Conservation (phyloP, 2,888 invertebrate genomes). For the Acronicta aceris region DNA sequence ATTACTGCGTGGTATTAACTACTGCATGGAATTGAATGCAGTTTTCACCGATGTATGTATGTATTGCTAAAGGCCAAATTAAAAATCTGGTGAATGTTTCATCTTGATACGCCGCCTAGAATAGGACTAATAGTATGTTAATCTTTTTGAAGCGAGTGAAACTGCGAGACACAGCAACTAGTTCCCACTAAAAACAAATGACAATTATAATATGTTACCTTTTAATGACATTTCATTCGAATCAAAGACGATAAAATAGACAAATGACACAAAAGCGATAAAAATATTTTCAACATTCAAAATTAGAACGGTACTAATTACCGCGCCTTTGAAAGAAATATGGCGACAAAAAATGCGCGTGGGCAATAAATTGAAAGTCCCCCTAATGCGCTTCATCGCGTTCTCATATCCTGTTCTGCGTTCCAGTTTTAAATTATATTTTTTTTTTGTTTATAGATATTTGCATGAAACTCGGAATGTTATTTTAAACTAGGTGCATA, state of each 20-base stretch:
- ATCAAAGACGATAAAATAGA: constrained; percentile 14
- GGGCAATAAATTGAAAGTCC: constrained; percentile 46
- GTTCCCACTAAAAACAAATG: constrained; percentile 3
- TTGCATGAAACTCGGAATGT: too few species aligned
- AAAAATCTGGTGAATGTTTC: too few species aligned
- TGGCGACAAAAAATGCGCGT: constrained; percentile 48
- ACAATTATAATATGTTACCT: constrained; percentile 1
- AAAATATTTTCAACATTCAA: constrained; percentile 49
- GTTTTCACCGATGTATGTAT: too few species aligned
- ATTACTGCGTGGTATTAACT: too few species aligned
- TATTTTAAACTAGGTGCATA: too few species aligned
- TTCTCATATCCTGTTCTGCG: constrained; percentile 46
- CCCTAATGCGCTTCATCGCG: constrained; percentile 45
- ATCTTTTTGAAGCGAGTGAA: too few species aligned
- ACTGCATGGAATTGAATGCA: too few species aligned
- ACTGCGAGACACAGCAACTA: too few species aligned
- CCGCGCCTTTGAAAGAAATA: constrained; percentile 52
- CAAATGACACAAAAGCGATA: constrained; percentile 32
- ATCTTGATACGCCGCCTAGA: too few species aligned
- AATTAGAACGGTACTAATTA: constrained; percentile 55
- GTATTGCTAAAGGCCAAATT: too few species aligned
- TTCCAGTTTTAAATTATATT: constrained; percentile 25
- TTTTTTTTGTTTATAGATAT: not conserved
- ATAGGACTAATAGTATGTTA: too few species aligned
- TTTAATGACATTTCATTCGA: constrained; percentile 9